Evolutionary conservation across 2,797 vertebrate genomes (phyloP).

Genomic region (Falco biarmicus): DNA sequence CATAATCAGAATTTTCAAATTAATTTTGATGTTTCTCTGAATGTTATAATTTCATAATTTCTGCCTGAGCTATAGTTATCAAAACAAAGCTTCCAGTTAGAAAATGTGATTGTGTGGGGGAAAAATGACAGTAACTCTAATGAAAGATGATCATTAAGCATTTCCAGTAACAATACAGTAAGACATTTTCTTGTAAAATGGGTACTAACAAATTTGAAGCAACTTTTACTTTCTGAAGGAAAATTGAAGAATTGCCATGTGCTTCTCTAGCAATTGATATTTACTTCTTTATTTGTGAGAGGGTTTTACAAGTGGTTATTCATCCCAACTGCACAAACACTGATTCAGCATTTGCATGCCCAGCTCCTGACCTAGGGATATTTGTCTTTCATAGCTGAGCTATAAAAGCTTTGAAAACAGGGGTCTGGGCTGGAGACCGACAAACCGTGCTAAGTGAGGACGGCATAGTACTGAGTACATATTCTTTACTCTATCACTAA

Average conservation of each 20-base stretch:
- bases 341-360: not conserved
- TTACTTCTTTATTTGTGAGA: not conserved
- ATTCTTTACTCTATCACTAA: conserved; percentile 69
- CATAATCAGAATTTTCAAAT: not conserved
- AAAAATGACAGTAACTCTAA: not conserved
- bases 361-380: not conserved
- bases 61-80: not conserved
- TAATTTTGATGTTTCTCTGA: not conserved
- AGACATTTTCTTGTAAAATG: not conserved
- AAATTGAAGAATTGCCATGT: not conserved
- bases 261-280: not conserved
- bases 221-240: not conserved
- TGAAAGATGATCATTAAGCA: not conserved
- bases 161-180: not conserved
- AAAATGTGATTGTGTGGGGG: not conserved
- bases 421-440: not conserved
- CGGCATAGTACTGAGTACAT: not conserved
- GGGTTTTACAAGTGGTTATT: not conserved
- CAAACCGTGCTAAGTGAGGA: not conserved
- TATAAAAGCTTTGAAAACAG: not conserved
- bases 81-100: not conserved
- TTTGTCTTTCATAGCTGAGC: not conserved
- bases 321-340: not conserved
- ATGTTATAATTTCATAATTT: not conserved
- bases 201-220: not conserved